Evolutionary conservation across 2,113 vertebrate genomes (phyloP).

Genomic region (Rhea pennata): DNA sequence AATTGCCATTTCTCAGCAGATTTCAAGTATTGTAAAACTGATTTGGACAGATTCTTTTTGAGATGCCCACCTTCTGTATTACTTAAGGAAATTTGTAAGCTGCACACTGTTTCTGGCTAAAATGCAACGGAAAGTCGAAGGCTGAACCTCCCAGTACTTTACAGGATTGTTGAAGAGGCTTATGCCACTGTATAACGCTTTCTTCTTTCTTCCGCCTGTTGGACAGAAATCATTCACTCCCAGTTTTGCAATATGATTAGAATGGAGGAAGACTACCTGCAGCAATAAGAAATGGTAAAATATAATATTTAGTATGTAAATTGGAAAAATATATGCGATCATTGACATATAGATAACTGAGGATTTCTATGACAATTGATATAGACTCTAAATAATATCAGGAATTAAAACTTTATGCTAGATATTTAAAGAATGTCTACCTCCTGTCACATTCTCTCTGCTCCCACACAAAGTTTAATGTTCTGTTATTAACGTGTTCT

Average conservation of each 20-base stretch:
- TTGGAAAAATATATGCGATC: not conserved
- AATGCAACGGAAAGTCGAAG: conserved; percentile 92
- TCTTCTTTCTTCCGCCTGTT: conserved; percentile 79
- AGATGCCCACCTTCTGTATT: conserved; percentile 2
- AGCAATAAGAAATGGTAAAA: not conserved
- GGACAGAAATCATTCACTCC: conserved; percentile 96
- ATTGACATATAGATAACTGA: not conserved
- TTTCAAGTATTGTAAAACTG: conserved; percentile 78
- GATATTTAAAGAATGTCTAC: not conserved
- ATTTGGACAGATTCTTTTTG: not conserved
- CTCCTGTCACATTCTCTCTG: not conserved
- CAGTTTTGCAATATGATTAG: conserved; percentile 89
- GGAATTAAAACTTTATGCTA: not conserved
- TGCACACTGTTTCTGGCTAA: conserved; percentile 88
- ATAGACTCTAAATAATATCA: not conserved
- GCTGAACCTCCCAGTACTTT: conserved; percentile 93
- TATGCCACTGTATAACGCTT: conserved; percentile 89
- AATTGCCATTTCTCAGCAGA: conserved; percentile 24
- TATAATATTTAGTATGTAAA: not conserved
- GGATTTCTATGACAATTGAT: not conserved
- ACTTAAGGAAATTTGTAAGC: conserved; percentile 90
- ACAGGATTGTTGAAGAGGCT: conserved; percentile 95
- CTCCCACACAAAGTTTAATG: not conserved
- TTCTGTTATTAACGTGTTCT: not conserved
- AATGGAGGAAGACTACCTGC: conserved; percentile 94